These are phyloP conservation scores for Cliona cf. orientalis DNA, from an alignment of 37 sponge, comb jelly and placozoan species.

Conservation along the genomic window DNA sequence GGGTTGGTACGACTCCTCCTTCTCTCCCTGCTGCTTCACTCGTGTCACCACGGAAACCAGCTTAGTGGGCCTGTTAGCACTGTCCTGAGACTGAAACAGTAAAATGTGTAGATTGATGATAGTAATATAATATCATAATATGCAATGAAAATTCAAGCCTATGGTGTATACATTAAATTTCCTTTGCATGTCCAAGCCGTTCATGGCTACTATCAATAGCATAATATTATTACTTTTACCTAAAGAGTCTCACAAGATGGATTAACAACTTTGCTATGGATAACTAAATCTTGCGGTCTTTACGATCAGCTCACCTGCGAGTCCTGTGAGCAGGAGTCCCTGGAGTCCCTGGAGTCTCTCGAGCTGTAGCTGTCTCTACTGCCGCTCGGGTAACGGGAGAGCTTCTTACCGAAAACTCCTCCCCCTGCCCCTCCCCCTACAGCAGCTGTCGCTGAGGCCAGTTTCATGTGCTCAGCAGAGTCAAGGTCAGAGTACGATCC, in stretches of 20 bases:
- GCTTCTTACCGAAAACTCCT: background rate
- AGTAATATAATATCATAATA: too few relatives aligned
- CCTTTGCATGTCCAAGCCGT: too few relatives aligned
- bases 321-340: conserved; percentile 21
- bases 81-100: conserved; percentile 50
- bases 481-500: conserved; percentile 1
- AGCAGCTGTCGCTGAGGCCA: background rate
- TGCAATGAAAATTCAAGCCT: too few relatives aligned
- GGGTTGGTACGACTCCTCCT: background rate
- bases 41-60: conserved; percentile 53
- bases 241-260: background rate
- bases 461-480: background rate
- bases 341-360: conserved; percentile 6
- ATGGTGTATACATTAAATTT: too few relatives aligned
- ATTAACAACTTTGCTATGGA: background rate
- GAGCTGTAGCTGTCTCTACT: conserved; percentile 40
- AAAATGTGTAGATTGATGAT: too few relatives aligned
- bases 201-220: background rate
- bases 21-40: conserved; percentile 11
- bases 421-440: background rate
- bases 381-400: conserved; percentile 1
- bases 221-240: background rate
- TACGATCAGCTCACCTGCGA: conserved; percentile 34
- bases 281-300: background rate
- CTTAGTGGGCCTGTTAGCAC: conserved; percentile 50